Percentiles rank a stretch among this genome's conserved stretches.
Evolutionary conservation across 1,140 invertebrate genomes (phyloP).

Genomic region (Yoshiicerus persimilis): DNA sequence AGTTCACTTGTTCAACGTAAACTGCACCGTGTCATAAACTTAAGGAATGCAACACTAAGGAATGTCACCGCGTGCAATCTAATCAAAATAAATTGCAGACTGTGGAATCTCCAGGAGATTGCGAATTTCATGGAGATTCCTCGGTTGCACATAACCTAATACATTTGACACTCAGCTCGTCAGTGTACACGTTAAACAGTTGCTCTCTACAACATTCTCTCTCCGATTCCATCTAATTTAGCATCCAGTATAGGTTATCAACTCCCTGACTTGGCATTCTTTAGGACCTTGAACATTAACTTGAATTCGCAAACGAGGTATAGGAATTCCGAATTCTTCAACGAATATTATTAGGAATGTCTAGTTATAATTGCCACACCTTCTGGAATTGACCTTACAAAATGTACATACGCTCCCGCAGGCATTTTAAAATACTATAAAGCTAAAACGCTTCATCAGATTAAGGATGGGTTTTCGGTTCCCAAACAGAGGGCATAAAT

Average conservation of each 20-base stretch:
- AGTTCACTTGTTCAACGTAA: neutral
- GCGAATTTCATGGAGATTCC: neutral
- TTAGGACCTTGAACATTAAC: neutral
- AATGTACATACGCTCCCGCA: no score
- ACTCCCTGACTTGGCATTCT: neutral
- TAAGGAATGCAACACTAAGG: neutral
- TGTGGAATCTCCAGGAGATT: neutral
- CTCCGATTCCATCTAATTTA: neutral
- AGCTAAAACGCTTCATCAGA: no score
- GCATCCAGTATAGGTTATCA: neutral
- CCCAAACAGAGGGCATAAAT: no score
- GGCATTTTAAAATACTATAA: no score
- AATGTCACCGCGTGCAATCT: neutral
- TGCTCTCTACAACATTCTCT: neutral
- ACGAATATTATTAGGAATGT: no score
- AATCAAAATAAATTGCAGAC: conserved; percentile 18
- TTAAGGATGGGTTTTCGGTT: no score
- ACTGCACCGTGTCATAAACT: neutral
- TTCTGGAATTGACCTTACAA: no score
- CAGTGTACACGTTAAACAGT: neutral
- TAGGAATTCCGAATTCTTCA: neutral
- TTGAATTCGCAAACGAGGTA: neutral
- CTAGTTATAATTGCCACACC: no score
- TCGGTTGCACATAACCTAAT: neutral
- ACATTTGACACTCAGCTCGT: neutral